These are phyloP conservation scores for Heteronetta atricapilla DNA, from an alignment of 2,113 vertebrate genomes.

Conservation along the genomic window DNA sequence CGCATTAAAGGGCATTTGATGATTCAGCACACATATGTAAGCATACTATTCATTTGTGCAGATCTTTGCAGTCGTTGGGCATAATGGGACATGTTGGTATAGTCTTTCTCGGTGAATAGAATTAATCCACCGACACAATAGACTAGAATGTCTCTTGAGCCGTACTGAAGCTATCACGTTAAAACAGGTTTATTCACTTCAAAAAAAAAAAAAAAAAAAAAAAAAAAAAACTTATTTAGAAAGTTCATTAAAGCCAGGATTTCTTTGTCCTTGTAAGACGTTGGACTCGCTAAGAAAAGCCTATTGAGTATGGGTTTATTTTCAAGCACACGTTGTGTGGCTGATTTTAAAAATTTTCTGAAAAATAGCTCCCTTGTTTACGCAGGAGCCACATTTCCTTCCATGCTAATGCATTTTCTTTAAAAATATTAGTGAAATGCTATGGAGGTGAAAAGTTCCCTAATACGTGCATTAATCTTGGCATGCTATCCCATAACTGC, in stretches of 20 bases:
- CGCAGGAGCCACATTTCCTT: conserved; percentile 37
- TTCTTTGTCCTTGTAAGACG: conserved; percentile 31
- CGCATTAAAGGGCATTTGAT: conserved; percentile 29
- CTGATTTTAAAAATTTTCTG: conserved; percentile 25
- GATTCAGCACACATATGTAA: conserved; percentile 36
- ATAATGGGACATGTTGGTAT: conserved; percentile 58
- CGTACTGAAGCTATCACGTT: conserved; percentile 51
- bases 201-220: neutral
- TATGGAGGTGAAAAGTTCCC: neutral
- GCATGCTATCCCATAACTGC: neutral
- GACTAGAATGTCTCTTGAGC: conserved; percentile 32
- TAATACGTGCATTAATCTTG: conserved; percentile 16
- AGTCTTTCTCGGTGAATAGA: conserved; percentile 37
- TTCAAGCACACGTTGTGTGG: neutral
- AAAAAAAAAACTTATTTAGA: neutral
- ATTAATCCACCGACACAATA: conserved; percentile 34
- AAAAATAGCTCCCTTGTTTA: conserved; percentile 38
- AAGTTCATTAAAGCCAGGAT: conserved; percentile 32
- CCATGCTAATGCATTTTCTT: conserved; percentile 36
- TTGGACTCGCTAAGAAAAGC: conserved; percentile 28
- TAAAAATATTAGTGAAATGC: conserved; percentile 35
- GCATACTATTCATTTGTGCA: conserved; percentile 1
- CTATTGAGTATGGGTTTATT: conserved; percentile 38
- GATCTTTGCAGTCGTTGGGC: conserved; percentile 49
- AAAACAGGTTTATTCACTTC: conserved; percentile 65